Evolutionary conservation across 2,888 invertebrate species (phyloP).

Genomic region (Amiota minor): DNA sequence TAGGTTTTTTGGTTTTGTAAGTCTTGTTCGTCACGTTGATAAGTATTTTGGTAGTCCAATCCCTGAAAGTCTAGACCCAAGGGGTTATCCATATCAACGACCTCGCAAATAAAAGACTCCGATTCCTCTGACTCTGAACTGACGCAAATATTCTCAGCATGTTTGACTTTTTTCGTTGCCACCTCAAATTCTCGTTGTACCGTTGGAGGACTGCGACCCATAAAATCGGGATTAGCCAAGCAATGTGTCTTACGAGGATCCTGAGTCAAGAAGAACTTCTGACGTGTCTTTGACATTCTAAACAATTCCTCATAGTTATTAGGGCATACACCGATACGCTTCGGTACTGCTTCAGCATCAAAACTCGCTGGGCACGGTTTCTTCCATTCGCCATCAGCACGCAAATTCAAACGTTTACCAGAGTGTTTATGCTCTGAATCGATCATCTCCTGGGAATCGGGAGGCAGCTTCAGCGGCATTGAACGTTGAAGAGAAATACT

Average conservation of each 20-base stretch:
- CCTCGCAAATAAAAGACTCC: conserved; percentile 65
- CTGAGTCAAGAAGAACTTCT: conserved; percentile 69
- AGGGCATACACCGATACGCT: conserved; percentile 63
- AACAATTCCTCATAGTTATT: conserved; percentile 53
- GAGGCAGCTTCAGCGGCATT: neutral
- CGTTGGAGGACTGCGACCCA: conserved; percentile 56
- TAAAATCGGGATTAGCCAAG: conserved; percentile 62
- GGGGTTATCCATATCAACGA: conserved; percentile 70
- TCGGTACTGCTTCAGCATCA: conserved; percentile 56
- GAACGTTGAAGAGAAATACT: neutral
- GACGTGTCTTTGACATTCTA: conserved; percentile 53
- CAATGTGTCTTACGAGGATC: conserved; percentile 68
- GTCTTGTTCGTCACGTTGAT: conserved; percentile 68
- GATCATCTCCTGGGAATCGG: conserved; percentile 54
- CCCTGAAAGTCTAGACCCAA: conserved; percentile 70
- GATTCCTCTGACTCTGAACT: conserved; percentile 58
- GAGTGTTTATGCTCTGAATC: conserved; percentile 55
- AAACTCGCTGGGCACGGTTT: conserved; percentile 62
- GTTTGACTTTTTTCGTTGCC: conserved; percentile 63
- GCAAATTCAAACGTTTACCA: conserved; percentile 45
- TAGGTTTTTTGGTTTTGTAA: conserved; percentile 66
- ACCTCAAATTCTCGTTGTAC: conserved; percentile 49
- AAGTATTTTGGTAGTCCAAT: conserved; percentile 69
- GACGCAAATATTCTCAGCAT: conserved; percentile 66
- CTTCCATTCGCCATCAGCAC: conserved; percentile 52